These are phyloP conservation scores for Rosalia funebris DNA, from an alignment of 2,888 invertebrate genomes.

Conservation along the genomic window DNA sequence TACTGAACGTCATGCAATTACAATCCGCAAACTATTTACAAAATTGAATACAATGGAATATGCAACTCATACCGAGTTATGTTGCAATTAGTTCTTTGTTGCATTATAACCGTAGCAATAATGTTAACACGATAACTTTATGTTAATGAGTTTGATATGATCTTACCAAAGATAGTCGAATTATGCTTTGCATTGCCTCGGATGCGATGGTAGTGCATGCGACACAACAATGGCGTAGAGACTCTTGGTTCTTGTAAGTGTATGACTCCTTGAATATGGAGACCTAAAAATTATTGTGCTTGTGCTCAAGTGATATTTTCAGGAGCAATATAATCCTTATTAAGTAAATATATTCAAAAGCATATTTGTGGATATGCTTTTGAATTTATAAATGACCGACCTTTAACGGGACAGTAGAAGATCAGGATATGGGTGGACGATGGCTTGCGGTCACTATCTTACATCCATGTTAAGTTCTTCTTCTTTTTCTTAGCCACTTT, in stretches of 20 bases:
- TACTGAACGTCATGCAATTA: slow-evolving; percentile 24
- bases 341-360: too few species aligned
- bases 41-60: slow-evolving; percentile 44
- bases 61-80: slow-evolving; percentile 50
- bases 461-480: too few species aligned
- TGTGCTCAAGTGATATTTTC: too few species aligned
- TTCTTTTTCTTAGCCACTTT: too few species aligned
- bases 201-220: background rate
- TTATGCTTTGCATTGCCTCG: slow-evolving; percentile 26
- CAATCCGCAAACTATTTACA: slow-evolving; percentile 30
- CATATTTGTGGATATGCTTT: too few species aligned
- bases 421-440: too few species aligned
- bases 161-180: slow-evolving; percentile 40
- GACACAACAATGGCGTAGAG: slow-evolving; percentile 8
- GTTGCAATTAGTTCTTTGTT: slow-evolving; percentile 54
- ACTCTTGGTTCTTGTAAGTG: background rate
- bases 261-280: too few species aligned
- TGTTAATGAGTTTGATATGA: slow-evolving; percentile 52
- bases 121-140: slow-evolving; percentile 55
- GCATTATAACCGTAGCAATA: slow-evolving; percentile 49
- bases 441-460: too few species aligned
- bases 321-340: too few species aligned
- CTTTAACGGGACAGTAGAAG: too few species aligned
- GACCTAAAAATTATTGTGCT: too few species aligned
- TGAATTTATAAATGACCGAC: too few species aligned